Percentiles rank a stretch among this genome's conserved stretches.
Conservation (phyloP, 2,797 vertebrate genomes). For the Enteromius treurensis region DNA sequence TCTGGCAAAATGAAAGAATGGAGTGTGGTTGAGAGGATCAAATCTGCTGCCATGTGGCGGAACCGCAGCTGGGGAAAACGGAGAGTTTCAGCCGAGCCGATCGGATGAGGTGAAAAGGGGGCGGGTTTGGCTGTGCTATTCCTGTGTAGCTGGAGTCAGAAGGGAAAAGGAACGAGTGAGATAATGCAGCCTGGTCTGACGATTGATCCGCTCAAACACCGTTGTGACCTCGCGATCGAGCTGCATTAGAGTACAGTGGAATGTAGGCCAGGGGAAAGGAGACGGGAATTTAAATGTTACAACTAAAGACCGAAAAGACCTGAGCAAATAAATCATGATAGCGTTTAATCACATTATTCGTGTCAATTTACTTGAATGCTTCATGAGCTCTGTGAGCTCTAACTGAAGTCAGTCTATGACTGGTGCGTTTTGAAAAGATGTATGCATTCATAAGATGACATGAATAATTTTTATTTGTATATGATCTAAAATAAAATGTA, state of each 20-base stretch:
- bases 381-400: conserved; percentile 61
- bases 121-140: conserved; percentile 64
- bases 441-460: neutral
- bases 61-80: conserved; percentile 52
- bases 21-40: conserved; percentile 65
- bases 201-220: conserved; percentile 63
- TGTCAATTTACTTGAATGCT: conserved; percentile 20
- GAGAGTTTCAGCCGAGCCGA: conserved; percentile 67
- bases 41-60: conserved; percentile 56
- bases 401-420: neutral
- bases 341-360: conserved; percentile 4
- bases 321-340: conserved; percentile 4
- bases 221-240: conserved; percentile 62
- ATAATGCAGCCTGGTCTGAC: conserved; percentile 63
- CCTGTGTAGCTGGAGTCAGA: conserved; percentile 58
- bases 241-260: conserved; percentile 44
- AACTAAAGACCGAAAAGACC: conserved; percentile 40
- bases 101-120: conserved; percentile 60
- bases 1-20: conserved; percentile 62
- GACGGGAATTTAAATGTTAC: conserved; percentile 50
- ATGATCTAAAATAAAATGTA: neutral
- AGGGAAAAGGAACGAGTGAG: conserved; percentile 62
- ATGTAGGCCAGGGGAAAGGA: conserved; percentile 55
- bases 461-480: neutral
- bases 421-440: neutral